phyloP scores from a whole-genome alignment of 2,888 invertebrate genomes.

The Oscheius sp. region DNA sequence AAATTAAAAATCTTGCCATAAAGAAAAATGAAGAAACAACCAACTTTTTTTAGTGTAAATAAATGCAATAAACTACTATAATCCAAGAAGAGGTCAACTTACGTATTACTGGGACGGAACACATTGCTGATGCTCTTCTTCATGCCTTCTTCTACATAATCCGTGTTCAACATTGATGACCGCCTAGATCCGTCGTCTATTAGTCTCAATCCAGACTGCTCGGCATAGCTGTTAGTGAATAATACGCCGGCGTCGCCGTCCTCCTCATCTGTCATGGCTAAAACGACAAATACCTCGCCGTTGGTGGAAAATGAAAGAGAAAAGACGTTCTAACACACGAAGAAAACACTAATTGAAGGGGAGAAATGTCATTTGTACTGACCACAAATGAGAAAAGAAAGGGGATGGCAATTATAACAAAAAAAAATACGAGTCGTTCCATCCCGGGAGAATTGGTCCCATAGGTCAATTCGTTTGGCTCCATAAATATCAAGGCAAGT shows the following conservation, averaged over 20 bases:
- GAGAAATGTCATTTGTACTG: not conserved
- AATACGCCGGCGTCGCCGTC: slow-evolving; percentile 11
- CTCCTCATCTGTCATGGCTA: slow-evolving; percentile 26
- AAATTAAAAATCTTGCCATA: not conserved
- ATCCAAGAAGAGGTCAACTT: not conserved
- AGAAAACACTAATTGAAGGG: not conserved
- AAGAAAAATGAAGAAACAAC: too few species aligned
- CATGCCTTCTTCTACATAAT: slow-evolving; percentile 1
- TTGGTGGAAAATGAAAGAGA: not conserved
- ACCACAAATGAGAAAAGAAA: not conserved
- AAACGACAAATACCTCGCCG: not conserved
- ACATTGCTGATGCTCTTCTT: slow-evolving; percentile 25
- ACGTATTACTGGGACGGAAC: slow-evolving; percentile 26
- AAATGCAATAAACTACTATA: not conserved
- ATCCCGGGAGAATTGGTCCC: not conserved
- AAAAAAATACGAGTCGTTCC: too few species aligned
- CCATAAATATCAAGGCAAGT: not conserved
- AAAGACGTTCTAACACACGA: not conserved
- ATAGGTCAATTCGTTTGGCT: not conserved
- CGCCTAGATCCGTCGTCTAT: slow-evolving; percentile 18
- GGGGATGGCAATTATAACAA: too few species aligned
- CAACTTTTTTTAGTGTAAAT: too few species aligned
- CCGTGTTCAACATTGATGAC: slow-evolving; percentile 1
- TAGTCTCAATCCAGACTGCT: slow-evolving; percentile 19
- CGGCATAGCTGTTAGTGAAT: slow-evolving; percentile 23